Conservation (phyloP, 2,113 vertebrate species). For the Gobius niger region DNA sequence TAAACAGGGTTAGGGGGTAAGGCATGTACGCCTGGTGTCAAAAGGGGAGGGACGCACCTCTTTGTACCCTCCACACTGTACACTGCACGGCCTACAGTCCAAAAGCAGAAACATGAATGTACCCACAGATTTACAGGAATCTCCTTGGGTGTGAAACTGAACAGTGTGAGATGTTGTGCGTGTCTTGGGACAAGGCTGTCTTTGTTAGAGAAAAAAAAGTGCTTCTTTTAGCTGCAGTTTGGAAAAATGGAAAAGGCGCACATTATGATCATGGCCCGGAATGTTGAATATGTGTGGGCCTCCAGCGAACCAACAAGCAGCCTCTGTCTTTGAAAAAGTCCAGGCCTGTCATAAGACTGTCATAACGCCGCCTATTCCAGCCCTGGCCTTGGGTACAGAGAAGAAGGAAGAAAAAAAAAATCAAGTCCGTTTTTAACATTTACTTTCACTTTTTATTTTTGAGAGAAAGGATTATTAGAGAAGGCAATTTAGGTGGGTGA, state of each 20-base stretch:
- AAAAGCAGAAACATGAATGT: constrained; percentile 39
- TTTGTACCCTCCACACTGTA: constrained; percentile 34
- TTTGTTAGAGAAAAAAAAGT: constrained; percentile 45
- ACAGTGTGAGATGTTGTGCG: constrained; percentile 33
- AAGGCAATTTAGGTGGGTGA: constrained; percentile 1
- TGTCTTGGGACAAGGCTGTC: constrained; percentile 50
- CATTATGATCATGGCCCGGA: constrained; percentile 51
- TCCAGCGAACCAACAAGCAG: constrained; percentile 56
- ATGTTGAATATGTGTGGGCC: constrained; percentile 62
- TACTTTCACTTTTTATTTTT: background rate
- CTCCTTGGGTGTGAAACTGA: constrained; percentile 32
- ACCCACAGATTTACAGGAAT: constrained; percentile 46
- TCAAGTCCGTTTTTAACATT: background rate
- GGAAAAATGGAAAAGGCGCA: constrained; percentile 41
- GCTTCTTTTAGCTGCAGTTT: constrained; percentile 42
- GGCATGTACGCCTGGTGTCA: constrained; percentile 4
- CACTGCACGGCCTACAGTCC: constrained; percentile 21
- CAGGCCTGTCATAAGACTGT: constrained; percentile 49
- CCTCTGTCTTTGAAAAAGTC: constrained; percentile 56
- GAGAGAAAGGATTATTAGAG: constrained; percentile 1
- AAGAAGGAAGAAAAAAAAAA: constrained; percentile 11
- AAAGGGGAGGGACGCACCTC: constrained; percentile 25
- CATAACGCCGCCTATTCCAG: constrained; percentile 44
- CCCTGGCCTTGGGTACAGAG: background rate
- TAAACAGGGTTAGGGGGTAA: constrained; percentile 42